These are phyloP conservation scores for Microctonus hyperodae DNA, from an alignment of 2,888 invertebrate genomes.

Conservation along the genomic window DNA sequence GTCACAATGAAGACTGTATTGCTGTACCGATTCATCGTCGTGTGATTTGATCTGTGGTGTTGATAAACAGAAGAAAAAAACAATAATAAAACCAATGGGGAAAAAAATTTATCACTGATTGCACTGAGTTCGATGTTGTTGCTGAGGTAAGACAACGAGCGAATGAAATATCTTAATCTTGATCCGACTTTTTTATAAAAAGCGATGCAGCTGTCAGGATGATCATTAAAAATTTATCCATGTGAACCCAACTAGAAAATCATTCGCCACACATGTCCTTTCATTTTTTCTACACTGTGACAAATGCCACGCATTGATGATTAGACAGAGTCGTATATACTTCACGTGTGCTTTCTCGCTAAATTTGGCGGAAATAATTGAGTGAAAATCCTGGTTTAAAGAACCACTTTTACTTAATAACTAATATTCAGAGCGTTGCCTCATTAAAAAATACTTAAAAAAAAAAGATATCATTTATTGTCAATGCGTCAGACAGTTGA, in stretches of 20 bases:
- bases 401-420: neutral
- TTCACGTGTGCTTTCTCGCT: constrained; percentile 20
- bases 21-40: constrained; percentile 32
- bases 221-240: constrained; percentile 30
- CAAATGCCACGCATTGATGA: constrained; percentile 16
- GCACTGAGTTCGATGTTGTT: constrained; percentile 29
- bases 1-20: constrained; percentile 31
- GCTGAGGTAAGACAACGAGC: constrained; percentile 21
- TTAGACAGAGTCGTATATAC: constrained; percentile 13
- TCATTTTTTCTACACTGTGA: constrained; percentile 52
- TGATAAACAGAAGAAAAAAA: neutral
- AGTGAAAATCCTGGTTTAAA: neutral
- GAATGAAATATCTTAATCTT: neutral
- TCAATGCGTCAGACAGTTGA: neutral
- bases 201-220: constrained; percentile 24
- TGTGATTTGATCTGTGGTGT: neutral
- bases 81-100: neutral
- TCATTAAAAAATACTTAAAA: neutral
- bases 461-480: neutral
- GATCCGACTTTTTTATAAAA: constrained; percentile 33
- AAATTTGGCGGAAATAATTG: neutral
- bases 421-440: neutral
- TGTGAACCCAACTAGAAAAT: constrained; percentile 35
- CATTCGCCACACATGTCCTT: constrained; percentile 31
- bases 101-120: neutral